Percentiles rank a stretch among this genome's conserved stretches.
Conservation (phyloP, 35 echinoderm and acorn worm species). For the Stichopus chloronotus region DNA sequence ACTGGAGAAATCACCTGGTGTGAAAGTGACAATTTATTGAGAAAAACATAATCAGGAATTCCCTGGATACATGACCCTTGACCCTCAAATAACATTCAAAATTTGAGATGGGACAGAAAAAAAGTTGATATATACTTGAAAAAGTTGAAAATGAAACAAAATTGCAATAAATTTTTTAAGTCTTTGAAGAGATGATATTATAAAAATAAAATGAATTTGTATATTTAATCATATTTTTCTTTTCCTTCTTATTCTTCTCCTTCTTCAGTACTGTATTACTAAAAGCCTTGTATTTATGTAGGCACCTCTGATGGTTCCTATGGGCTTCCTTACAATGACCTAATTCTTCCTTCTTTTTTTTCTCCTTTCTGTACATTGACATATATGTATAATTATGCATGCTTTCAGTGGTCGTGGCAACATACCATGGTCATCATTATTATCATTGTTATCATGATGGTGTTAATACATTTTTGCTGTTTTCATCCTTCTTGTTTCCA, state of each 20-base stretch:
- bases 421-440: no score
- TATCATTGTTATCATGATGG: no score
- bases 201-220: not conserved
- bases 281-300: constrained; percentile 32
- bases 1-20: no score
- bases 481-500: not conserved
- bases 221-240: constrained; percentile 16
- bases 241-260: not conserved
- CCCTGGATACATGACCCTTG: no score
- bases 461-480: no score
- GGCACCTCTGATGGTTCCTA: constrained; percentile 18
- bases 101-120: no score
- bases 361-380: constrained; percentile 33
- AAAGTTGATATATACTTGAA: not conserved
- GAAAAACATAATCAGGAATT: no score
- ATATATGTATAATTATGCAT: constrained; percentile 55
- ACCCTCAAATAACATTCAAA: not conserved
- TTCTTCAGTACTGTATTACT: constrained; percentile 37
- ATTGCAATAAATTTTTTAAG: constrained; percentile 27
- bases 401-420: not conserved
- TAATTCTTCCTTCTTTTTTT: not conserved
- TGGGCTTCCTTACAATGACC: constrained; percentile 47
- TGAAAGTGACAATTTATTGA: no score
- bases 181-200: not conserved
- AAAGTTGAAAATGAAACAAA: not conserved